phyloP scores from a whole-genome alignment of 2,797 vertebrate species.

The Danio tinwini region DNA sequence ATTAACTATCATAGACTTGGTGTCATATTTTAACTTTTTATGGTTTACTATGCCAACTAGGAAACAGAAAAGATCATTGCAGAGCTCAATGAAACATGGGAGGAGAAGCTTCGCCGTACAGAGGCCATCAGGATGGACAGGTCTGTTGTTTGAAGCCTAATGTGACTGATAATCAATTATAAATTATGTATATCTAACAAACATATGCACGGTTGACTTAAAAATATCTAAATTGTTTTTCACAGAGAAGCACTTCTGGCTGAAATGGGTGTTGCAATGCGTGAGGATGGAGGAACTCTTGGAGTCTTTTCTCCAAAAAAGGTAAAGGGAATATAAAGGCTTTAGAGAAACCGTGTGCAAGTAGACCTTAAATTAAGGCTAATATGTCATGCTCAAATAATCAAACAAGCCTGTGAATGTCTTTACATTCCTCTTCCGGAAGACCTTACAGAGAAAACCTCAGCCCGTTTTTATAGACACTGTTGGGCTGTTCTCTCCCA shows the following conservation, averaged over 20 bases:
- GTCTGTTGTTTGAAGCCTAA: conserved; percentile 67
- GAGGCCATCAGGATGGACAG: conserved; percentile 98
- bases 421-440: conserved; percentile 63
- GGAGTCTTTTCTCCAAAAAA: conserved; percentile 98
- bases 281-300: conserved; percentile 95
- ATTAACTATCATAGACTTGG: neutral
- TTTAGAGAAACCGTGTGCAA: neutral
- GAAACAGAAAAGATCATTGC: conserved; percentile 99
- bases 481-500: conserved; percentile 86
- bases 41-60: conserved; percentile 68
- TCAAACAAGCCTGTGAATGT: conserved; percentile 52
- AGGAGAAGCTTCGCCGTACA: conserved; percentile 94
- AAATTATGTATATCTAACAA: neutral
- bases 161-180: neutral
- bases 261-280: conserved; percentile 98
- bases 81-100: conserved; percentile 98
- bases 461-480: conserved; percentile 86
- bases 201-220: neutral
- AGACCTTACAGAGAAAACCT: conserved; percentile 80
- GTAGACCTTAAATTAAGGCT: neutral
- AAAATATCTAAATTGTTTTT: conserved; percentile 16
- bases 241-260: conserved; percentile 94
- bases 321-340: conserved; percentile 74
- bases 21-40: conserved; percentile 37
- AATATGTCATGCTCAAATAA: conserved; percentile 38